A percentile compares a stretch with the other conserved stretches of the same genome.
Evolutionary conservation across 1,140 invertebrate species (phyloP).

Genomic region (Drosophila pectinifera): DNA sequence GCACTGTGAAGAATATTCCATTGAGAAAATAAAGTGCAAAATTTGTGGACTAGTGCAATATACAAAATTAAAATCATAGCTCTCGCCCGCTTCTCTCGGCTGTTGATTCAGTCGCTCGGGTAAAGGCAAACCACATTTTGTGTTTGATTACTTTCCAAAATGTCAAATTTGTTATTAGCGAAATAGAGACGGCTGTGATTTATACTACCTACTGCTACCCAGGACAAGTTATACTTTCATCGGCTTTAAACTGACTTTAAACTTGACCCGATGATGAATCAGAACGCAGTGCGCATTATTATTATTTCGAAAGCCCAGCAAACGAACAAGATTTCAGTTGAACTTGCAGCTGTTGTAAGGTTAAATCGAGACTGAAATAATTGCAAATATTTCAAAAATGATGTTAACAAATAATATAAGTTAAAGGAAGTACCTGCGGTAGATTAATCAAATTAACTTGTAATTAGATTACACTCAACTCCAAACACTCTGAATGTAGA

Average conservation of each 20-base stretch:
- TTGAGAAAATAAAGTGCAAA: background rate
- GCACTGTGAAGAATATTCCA: background rate
- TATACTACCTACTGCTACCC: background rate
- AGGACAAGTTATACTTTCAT: slow-evolving; percentile 25
- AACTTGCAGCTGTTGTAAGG: slow-evolving; percentile 42
- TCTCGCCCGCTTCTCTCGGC: slow-evolving; percentile 22
- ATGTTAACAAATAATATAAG: slow-evolving; percentile 13
- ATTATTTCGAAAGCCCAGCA: slow-evolving; percentile 20
- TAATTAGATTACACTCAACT: background rate
- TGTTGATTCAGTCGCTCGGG: slow-evolving; percentile 1
- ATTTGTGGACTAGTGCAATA: slow-evolving; percentile 7
- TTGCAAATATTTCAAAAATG: slow-evolving; percentile 18
- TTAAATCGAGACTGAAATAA: slow-evolving; percentile 25
- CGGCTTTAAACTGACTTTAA: slow-evolving; percentile 6
- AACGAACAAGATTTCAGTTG: slow-evolving; percentile 28
- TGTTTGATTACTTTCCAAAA: slow-evolving; percentile 74
- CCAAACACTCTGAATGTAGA: background rate
- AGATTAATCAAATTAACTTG: background rate
- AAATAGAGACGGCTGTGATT: slow-evolving; percentile 15
- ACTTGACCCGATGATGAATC: slow-evolving; percentile 50
- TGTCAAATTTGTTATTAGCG: slow-evolving; percentile 49
- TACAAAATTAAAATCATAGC: slow-evolving; percentile 16
- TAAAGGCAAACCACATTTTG: slow-evolving; percentile 76
- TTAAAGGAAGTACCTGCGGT: slow-evolving; percentile 1
- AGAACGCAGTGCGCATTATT: slow-evolving; percentile 6